Evolutionary conservation across 2,797 vertebrate species (phyloP), one percentile per base, ranked within the genome.

Genomic region (Anas georgica): DNA sequence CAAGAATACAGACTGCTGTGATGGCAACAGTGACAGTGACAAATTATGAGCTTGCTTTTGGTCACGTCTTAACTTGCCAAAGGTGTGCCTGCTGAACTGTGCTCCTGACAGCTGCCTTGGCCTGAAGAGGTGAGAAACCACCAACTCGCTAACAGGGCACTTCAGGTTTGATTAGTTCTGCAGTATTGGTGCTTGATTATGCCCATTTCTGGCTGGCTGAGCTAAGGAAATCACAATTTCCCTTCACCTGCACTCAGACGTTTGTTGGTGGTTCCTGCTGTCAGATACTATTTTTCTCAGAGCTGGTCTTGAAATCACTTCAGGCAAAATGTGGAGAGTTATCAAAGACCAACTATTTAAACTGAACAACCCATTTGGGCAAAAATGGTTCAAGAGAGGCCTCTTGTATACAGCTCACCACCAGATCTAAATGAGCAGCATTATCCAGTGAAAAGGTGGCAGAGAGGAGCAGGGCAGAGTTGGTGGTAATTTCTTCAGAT

Each of bases 131-230:
- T 85, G 68, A 83, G 68, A 95, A 89, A 31, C 4, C 35, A 82
- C 55, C 45, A 80, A n/a, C 9, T 9, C 1, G 0, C 25, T 56
- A 77, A n/a, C 0, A 0, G 8, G 5, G 2, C 12, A 55, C 54
- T 92, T 95, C 74, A 86, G 78, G 72, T 93, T 75, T 80, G 10
- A 86, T 88, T 91, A 60, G 18, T 85, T 94, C 84, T 90, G 45
- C 69, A 20, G 37, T 7, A 25, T 16, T 78, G 80, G 31, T 72
- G 2, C 33, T 93, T 64, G 46, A 54, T 70, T 82, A 74, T 74
- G 18, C 17, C 52, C 12, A 25, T 68, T 93, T 91, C 48, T 94
- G 56, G 3, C 56, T 94, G 64, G 22, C 76, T 77, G 39, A 91
- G 60, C 18, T 74, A 45, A 85, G 79, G 60, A 91, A 84, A 91